Base-by-base conservation (phyloP, 2,113 vertebrate genomes). In the Aramus guarauna region DNA sequence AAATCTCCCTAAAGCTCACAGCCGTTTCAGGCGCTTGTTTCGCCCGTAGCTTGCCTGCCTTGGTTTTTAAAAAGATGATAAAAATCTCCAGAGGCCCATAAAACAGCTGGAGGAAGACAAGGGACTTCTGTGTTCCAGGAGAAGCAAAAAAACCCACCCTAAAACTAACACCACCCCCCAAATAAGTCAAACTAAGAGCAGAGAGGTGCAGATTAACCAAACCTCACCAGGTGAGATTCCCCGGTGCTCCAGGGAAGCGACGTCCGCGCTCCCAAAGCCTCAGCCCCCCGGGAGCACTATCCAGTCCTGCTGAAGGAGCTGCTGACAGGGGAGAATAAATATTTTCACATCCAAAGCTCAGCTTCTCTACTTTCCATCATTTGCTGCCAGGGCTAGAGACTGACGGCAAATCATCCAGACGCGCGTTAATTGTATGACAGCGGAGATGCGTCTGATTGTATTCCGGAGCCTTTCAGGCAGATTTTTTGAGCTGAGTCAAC, bases 351-450 rank as follows among this genome's bases (percentile, higher is more conserved):
- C 76, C 60, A 5, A 19, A 34, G 39, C 8, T 48, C 24, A 22
- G 37, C 12, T 59, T 12, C 8, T 18, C 56, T 55, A 3, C 78
- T 47, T 55, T 19, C 21, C 41, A 29, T 24, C 24, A 15, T 9
- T 3, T 17, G 64, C 41, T 63, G 36, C 60, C 67, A 23, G 23
- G 1, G 34, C 69, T 22, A 5, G 64, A 39, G 63, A 16, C 41
- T 3, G 19, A 53, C 6, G 14, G 60, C 36, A 18, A 21, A 15
- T 11, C 3, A 26, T 6, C 27, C n/a, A 14, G 36, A 9, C 23
- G 3, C 4, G 12, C 16, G 2, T 6, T 24, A 13, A 13, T 4
- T 5, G 8, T 2, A 0, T 2, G n/a, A 20, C 14, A 16, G 67
- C 2, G 6, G 39, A 14, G 59, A 12, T 3, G 58, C 0, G 23